These are phyloP conservation scores for Erynnis tages DNA, from an alignment of 2,888 invertebrate species.

Conservation along the genomic window DNA sequence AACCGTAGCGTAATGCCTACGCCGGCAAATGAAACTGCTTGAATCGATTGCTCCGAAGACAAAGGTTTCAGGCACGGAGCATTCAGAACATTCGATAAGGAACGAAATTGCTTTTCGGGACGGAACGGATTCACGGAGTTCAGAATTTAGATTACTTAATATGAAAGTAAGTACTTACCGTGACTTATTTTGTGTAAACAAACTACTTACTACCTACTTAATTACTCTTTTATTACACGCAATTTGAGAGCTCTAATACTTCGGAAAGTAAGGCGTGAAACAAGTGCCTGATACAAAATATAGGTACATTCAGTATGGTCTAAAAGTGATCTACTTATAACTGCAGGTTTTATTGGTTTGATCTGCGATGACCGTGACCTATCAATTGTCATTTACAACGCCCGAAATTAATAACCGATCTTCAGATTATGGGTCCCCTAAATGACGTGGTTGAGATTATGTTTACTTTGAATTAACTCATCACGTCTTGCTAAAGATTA, in stretches of 20 bases:
- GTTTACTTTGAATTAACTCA: neutral
- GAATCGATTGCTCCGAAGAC: slow-evolving; percentile 22
- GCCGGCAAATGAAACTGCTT: slow-evolving; percentile 20
- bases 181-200: slow-evolving; percentile 16
- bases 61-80: slow-evolving; percentile 20
- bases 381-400: no score
- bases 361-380: no score
- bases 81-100: slow-evolving; percentile 15
- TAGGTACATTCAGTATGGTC: no score
- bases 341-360: no score
- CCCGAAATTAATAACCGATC: no score
- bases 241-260: no score
- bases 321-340: no score
- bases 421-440: no score
- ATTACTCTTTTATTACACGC: no score
- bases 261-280: neutral
- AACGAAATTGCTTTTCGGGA: slow-evolving; percentile 22
- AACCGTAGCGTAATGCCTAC: slow-evolving; percentile 31
- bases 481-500: neutral
- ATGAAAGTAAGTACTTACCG: no score
- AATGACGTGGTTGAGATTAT: no score
- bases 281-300: no score
- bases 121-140: slow-evolving; percentile 18
- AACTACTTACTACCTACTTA: neutral
- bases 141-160: slow-evolving; percentile 10